Base-by-base conservation (phyloP, 2,888 invertebrate species). In the Hemistola chrysoprasaria region DNA sequence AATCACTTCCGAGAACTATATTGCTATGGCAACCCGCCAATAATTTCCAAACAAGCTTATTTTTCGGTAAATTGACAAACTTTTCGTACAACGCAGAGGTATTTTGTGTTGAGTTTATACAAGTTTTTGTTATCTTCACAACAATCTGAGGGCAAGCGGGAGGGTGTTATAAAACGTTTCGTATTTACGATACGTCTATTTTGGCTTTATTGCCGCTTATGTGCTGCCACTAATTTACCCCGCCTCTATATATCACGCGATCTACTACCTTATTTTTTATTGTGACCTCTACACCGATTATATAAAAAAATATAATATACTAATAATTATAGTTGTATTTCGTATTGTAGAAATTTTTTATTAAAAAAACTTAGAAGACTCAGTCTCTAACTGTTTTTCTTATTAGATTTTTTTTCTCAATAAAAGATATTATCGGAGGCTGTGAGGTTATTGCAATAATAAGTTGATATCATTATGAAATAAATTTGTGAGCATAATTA, bases 121-220 rank as follows among this genome's bases (percentile, higher is more conserved):
- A 71, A 70, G 60, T 70, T 65, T 70, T 62, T 58, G 59, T 66
- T 71, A 73, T 73, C 72, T 59, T 35, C 36, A 50, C 50, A 62
- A 55, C 53, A 56, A 72, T 71, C 65, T 56, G 51, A 41, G 51
- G 55, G 62, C 51, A 56, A 61, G 64, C 54, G 61, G 59, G 49
- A 60, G 53, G 60, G 65, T 56, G 67, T 67, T 70, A 63, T 75
- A 71, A 74, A 75, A 64, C 68, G 69, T 62, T 75, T 68, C 61
- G 62, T 70, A 66, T 73, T 75, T 74, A 74, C 68, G 65, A 71
- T 71, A 71, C 71, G 62, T 68, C 70, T 68, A 73, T 73, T 72
- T 69, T 65, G 46, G 54, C 62, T 71, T 72, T 72, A 75, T 71
- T 64, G 52, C 72, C 62, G 60, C 64, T 69, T 66, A 63, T 69